Base-by-base conservation (phyloP, 2,113 vertebrate genomes). In the Galeopterus variegatus region DNA sequence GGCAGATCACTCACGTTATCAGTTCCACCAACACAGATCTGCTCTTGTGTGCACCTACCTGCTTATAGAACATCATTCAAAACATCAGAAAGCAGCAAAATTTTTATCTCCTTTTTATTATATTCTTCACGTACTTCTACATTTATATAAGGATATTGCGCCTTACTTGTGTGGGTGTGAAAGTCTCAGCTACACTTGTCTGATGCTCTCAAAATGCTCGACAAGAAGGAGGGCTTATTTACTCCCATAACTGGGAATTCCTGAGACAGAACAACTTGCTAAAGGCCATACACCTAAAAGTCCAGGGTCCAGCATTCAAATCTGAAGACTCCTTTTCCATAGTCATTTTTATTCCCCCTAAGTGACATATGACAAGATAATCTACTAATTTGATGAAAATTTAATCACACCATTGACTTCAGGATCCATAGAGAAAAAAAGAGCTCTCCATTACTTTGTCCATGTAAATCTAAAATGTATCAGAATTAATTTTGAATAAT, bases 401-500 rank as follows among this genome's bases (percentile, higher is more conserved):
- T 50, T 80, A 69, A 70, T 62, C 15, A 5, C 60, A 31, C 45
- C 62, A 11, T 21, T 76, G 11, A 54, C 33, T 67, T 81, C 41
- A 60, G 17, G 10, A 93, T 58, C 58, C 69, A 81, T 0, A 64
- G 33, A 5, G 8, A 26, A n/a, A 33, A 31, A 45, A 45, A 81
- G 33, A 52, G 5, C 3, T 54, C 8, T 45, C 6, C 3, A 17
- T 67, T 81, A 64, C 3, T 50, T 72, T 31, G 19, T n/a, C 45
- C 62, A 52, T 45, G 13, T 80, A 87, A 80, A 64, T 94, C 56
- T 90, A 94, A 91, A 75, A 65, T 56, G n/a, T 31, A 77, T 18
- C 48, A 85, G 17, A 73, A 81, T 88, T 87, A 26, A 45, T 65
- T 88, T 28, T 94, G 73, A 90, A 90, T 90, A 5, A 33, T 23